A percentile compares a stretch with the other conserved stretches of the same genome.
These are phyloP conservation scores for Arizona elegans DNA, from an alignment of 2,113 vertebrate species.

Conservation along the genomic window DNA sequence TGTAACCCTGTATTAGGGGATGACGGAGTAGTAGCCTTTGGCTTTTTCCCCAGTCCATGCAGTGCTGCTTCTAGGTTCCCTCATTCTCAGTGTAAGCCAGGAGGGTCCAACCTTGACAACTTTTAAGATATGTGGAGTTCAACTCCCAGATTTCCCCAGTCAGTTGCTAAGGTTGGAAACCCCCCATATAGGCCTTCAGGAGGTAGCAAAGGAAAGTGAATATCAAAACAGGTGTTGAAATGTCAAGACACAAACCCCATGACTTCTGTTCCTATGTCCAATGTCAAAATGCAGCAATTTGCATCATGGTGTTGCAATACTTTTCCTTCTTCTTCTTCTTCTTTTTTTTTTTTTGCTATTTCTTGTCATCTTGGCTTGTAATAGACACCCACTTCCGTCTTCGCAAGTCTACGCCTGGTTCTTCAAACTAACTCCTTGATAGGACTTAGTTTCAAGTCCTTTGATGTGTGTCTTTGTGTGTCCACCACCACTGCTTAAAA, in stretches of 20 bases:
- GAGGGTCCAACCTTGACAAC: not conserved
- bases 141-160: not conserved
- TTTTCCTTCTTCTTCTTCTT: not conserved
- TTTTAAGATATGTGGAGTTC: not conserved
- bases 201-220: not conserved
- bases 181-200: not conserved
- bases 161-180: not conserved
- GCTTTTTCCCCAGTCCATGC: not conserved
- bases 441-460: not conserved
- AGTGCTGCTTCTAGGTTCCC: not conserved
- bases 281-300: not conserved
- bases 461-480: not conserved
- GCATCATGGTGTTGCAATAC: not conserved
- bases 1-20: not conserved
- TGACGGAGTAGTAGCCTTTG: not conserved
- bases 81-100: not conserved
- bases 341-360: not conserved
- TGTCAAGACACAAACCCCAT: not conserved
- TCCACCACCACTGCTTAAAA: not conserved
- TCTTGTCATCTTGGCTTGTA: not conserved
- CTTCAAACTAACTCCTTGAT: not conserved
- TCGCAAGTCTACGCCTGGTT: not conserved
- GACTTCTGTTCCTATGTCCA: not conserved
- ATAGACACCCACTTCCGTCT: not conserved
- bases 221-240: not conserved